phyloP scores from a whole-genome alignment of 64 coral and sea anemone genomes.

The Cladopsammia gracilis region DNA sequence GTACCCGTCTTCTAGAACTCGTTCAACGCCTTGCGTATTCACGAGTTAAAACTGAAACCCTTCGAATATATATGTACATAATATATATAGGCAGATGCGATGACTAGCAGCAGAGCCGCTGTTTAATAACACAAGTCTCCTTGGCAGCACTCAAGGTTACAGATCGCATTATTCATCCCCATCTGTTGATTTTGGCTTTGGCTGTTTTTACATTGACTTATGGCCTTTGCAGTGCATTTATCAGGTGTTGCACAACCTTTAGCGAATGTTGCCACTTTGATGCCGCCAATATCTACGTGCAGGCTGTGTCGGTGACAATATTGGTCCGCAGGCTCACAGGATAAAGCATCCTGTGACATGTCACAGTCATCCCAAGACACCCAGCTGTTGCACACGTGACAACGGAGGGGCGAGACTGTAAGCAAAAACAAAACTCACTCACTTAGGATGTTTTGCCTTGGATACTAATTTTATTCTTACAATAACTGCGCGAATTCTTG shows the following conservation, averaged over 20 bases:
- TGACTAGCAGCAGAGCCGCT: background rate
- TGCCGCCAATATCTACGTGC: background rate
- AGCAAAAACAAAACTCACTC: no score
- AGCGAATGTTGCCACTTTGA: background rate
- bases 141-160: background rate
- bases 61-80: no score
- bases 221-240: slow-evolving; percentile 9
- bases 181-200: background rate
- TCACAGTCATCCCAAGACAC: background rate
- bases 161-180: background rate
- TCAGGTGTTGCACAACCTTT: slow-evolving; percentile 13
- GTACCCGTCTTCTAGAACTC: no score
- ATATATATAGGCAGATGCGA: no score
- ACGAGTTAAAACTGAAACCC: no score
- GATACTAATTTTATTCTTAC: no score
- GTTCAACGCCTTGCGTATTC: no score
- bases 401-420: background rate
- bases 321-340: background rate
- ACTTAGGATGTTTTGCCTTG: no score
- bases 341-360: background rate
- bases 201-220: background rate
- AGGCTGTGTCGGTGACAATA: background rate
- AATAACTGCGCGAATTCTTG: no score
- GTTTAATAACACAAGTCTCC: slow-evolving; percentile 2
- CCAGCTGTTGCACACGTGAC: background rate